Conservation (phyloP, 2,113 vertebrate genomes). For the Pontoporia blainvillei region DNA sequence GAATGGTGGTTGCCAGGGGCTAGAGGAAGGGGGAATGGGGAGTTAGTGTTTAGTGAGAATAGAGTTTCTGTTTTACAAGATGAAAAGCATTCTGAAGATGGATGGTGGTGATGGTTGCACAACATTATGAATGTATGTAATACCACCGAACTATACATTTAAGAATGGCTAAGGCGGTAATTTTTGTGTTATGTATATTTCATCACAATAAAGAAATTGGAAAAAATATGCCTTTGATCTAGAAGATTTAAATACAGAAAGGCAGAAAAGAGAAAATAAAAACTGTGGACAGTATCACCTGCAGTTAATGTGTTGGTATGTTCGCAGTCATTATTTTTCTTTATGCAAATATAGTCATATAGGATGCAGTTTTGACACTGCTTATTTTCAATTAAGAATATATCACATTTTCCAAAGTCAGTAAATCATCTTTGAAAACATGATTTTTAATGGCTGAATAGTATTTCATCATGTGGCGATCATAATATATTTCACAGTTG, state of each 20-base stretch:
- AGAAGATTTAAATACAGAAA: neutral
- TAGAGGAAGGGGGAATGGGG: neutral
- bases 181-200: neutral
- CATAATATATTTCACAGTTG: neutral
- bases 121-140: neutral
- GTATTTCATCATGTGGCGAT: neutral
- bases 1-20: neutral
- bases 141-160: neutral
- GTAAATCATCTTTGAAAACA: neutral
- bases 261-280: neutral
- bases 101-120: neutral
- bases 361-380: neutral
- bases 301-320: neutral
- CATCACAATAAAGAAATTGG: neutral
- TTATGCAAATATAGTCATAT: neutral
- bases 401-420: neutral
- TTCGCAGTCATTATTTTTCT: neutral
- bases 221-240: neutral
- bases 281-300: neutral
- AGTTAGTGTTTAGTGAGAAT: neutral
- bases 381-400: constrained; percentile 4
- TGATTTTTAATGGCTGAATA: neutral
- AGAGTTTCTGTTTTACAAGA: neutral
- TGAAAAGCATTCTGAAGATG: neutral
- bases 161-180: neutral